Evolutionary conservation across 2,797 vertebrate species (phyloP).

Genomic region (Todus mexicanus): DNA sequence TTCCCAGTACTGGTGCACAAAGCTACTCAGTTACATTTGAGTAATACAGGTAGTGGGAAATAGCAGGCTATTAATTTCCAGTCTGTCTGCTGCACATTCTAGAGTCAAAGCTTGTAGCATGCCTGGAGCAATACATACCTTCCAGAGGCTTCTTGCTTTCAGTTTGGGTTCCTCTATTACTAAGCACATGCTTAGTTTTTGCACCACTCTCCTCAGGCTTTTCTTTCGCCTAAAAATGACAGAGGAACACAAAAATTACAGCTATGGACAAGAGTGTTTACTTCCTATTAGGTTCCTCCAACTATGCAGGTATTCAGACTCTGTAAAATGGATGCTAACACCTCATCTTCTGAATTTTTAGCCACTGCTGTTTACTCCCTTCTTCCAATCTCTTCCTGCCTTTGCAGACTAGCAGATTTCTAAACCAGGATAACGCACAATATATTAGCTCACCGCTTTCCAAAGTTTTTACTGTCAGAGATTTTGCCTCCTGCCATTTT

Average conservation of each 20-base stretch:
- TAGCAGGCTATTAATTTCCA: background rate
- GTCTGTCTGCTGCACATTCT: background rate
- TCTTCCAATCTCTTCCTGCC: background rate
- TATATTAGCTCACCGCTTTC: background rate
- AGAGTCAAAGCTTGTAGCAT: background rate
- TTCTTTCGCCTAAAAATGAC: constrained; percentile 77
- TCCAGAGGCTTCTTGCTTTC: constrained; percentile 60
- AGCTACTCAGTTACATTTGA: background rate
- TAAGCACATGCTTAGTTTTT: constrained; percentile 67
- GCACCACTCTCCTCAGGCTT: constrained; percentile 72
- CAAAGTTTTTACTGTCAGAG: background rate
- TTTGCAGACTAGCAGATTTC: background rate
- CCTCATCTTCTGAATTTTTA: background rate
- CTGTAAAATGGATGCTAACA: background rate
- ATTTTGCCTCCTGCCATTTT: background rate
- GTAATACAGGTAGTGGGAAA: constrained; percentile 16
- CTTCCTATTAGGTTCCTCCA: background rate
- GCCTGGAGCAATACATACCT: constrained; percentile 66
- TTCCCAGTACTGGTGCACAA: background rate
- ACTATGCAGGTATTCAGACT: background rate
- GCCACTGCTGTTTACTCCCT: background rate
- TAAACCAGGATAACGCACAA: background rate
- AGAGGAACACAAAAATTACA: background rate
- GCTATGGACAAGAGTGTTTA: background rate
- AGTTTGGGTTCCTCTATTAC: constrained; percentile 69